Evolutionary conservation across 1,140 invertebrate species (phyloP).

Genomic region (Aphidius ervi): DNA sequence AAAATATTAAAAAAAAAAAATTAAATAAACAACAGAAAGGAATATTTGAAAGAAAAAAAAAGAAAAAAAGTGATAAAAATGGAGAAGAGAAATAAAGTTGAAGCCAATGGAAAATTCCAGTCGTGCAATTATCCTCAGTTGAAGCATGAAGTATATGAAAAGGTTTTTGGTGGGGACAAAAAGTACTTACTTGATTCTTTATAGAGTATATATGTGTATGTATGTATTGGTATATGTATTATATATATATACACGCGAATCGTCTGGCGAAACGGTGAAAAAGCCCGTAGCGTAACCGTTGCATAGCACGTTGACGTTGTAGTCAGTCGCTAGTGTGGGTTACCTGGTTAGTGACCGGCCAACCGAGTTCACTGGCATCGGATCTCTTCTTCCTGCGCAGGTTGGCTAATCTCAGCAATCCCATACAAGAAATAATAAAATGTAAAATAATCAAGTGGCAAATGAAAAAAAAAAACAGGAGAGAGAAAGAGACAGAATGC

Average conservation of each 20-base stretch:
- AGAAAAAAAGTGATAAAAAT: not conserved
- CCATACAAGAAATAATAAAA: not conserved
- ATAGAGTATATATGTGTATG: too few relatives aligned
- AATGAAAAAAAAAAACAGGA: too few relatives aligned
- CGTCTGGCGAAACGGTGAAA: constrained; percentile 46
- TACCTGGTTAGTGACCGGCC: constrained; percentile 56
- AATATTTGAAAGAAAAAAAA: not conserved
- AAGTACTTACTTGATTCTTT: too few relatives aligned
- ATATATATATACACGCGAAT: constrained; percentile 5
- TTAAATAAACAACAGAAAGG: not conserved
- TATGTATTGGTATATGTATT: too few relatives aligned
- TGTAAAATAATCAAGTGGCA: too few relatives aligned
- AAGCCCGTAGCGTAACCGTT: constrained; percentile 46
- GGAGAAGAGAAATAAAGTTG: not conserved
- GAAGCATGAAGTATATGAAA: too few relatives aligned
- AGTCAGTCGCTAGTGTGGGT: constrained; percentile 49
- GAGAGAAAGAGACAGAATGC: too few relatives aligned
- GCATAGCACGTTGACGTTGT: constrained; percentile 43
- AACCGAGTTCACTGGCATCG: constrained; percentile 56
- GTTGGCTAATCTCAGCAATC: constrained; percentile 46
- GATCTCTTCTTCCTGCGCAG: constrained; percentile 42
- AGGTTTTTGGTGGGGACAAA: too few relatives aligned
- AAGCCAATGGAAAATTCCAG: not conserved
- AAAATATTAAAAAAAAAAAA: not conserved
- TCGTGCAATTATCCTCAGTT: not conserved